These are phyloP conservation scores for Caenorhabditis brenneri DNA, from an alignment of 1,140 invertebrate species.

Conservation along the genomic window DNA sequence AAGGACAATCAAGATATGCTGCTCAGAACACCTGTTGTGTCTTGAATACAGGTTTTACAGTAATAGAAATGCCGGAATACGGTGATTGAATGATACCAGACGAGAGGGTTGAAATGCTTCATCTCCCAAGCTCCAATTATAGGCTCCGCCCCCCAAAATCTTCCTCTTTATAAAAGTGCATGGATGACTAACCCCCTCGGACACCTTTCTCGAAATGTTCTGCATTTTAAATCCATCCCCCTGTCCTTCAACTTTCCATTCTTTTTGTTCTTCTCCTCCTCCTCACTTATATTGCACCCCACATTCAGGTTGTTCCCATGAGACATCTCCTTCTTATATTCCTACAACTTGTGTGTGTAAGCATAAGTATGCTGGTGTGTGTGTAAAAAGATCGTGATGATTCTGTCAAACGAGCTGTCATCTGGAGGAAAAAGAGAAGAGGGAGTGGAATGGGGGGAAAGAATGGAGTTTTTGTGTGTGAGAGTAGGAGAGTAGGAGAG, in stretches of 20 bases:
- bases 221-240: background rate
- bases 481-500: background rate
- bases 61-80: too few species aligned
- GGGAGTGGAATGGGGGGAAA: background rate
- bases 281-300: background rate
- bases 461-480: too few species aligned
- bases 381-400: conserved; percentile 42
- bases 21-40: too few species aligned
- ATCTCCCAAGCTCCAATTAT: too few species aligned
- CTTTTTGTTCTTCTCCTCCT: background rate
- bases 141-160: too few species aligned
- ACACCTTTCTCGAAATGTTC: too few species aligned
- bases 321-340: background rate
- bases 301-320: conserved; percentile 30
- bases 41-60: too few species aligned
- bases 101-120: too few species aligned
- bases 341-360: background rate
- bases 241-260: background rate
- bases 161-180: too few species aligned
- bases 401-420: conserved; percentile 42
- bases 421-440: conserved; percentile 4
- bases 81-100: too few species aligned
- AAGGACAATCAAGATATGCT: too few species aligned
- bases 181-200: too few species aligned
- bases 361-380: background rate